Base-by-base conservation (phyloP, 1,140 invertebrate species). In the Nephila pilipes region DNA sequence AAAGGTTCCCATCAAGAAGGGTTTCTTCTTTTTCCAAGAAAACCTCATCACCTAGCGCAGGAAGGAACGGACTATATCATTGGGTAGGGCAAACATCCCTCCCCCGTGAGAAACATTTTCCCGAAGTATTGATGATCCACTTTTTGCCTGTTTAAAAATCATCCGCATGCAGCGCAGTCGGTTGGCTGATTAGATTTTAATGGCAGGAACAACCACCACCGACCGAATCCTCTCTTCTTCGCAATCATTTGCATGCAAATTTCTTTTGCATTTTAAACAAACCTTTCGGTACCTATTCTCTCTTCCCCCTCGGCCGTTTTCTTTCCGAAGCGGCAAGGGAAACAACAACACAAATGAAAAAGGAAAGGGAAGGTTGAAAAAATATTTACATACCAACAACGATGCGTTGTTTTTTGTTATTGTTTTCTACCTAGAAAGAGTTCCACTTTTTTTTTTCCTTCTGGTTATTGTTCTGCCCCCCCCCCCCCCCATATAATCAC, bases 181-280 rank as follows among this genome's bases (percentile, higher is more conserved):
- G 90, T 81, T 69, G 57, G 57, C 80, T 91, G 90, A 91, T 91
- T 91, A 91, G 90, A 91, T 91, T 91, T 91, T 91, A 91, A 91
- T 85, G 90, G 90, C 88, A 58, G 29, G 25, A 81, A 81, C 80
- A 81, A 81, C 36, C 36, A 81, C 80, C 22, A 46, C 36, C 36
- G 14, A 90, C n/a, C n/a, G 25, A 32, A 75, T 89, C 69, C n/a
- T 65, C 60, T 60, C 58, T 38, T 38, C 58, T 32, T 58, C 22
- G 60, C 58, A 85, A 80, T 91, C 90, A 91, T 91, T 91, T 91
- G 90, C 79, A 91, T 91, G 90, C 90, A 91, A 91, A 91, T 91
- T 90, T 85, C 80, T 91, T 91, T 91, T 29, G 90, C 80, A 91
- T 91, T 91, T 91, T 91, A 91, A 91, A 91, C 79, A 91, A 91